Evolutionary conservation across 2,888 invertebrate genomes (phyloP).

Genomic region (Mycalesis mineus): DNA sequence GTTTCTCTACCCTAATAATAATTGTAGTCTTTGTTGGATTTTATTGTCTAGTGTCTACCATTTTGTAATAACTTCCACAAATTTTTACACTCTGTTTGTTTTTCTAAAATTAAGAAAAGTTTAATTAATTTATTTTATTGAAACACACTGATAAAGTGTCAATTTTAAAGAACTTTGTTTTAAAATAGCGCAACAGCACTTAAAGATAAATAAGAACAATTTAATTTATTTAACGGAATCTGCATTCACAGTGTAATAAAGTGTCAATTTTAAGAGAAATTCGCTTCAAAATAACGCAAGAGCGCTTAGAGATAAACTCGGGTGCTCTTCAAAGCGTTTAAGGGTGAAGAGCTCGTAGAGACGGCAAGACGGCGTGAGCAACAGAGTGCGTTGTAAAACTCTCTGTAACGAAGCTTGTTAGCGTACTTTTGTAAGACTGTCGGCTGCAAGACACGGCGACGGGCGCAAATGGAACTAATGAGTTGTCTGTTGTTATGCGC

Average conservation of each 20-base stretch:
- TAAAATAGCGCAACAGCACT: no score
- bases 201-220: no score
- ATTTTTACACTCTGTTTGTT: no score
- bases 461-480: conserved; percentile 69
- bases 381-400: conserved; percentile 54
- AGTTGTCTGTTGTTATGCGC: conserved; percentile 61
- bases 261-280: background rate
- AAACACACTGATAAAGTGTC: no score
- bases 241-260: background rate
- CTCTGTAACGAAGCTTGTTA: conserved; percentile 72
- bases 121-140: no score
- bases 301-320: conserved; percentile 34
- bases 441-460: conserved; percentile 56
- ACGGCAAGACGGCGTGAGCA: conserved; percentile 36
- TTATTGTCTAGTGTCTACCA: no score
- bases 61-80: no score
- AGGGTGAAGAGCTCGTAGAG: conserved; percentile 34
- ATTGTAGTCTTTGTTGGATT: no score
- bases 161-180: no score
- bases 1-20: no score
- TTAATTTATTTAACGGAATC: background rate
- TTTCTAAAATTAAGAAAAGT: no score
- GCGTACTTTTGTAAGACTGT: conserved; percentile 65
- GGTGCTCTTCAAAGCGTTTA: conserved; percentile 50
- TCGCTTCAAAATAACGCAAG: conserved; percentile 18